These are phyloP conservation scores for Heliconius ethilla DNA, from an alignment of 2,888 invertebrate genomes.

Conservation along the genomic window DNA sequence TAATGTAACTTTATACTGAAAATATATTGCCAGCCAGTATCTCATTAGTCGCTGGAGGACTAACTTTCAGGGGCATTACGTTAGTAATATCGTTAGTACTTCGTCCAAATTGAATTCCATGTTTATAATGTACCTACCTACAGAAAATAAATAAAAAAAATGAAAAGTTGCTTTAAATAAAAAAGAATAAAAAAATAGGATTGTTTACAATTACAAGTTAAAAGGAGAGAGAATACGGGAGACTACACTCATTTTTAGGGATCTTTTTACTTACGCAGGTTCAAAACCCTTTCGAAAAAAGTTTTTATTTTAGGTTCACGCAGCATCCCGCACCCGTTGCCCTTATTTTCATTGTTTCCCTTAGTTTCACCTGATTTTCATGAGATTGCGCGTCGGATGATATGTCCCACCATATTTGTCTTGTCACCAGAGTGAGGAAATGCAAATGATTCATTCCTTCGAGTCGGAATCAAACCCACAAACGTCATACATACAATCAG, in stretches of 20 bases:
- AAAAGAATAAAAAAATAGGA: not conserved
- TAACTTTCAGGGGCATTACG: constrained; percentile 5
- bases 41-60: constrained; percentile 7
- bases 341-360: not conserved
- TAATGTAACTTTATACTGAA: not conserved
- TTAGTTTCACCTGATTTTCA: not conserved
- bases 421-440: not conserved
- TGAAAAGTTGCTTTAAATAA: too few species aligned
- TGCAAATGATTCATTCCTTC: not conserved
- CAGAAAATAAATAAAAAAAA: not conserved
- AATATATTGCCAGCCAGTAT: constrained; percentile 7
- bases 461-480: not conserved
- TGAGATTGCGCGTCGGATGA: not conserved
- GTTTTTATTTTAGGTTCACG: too few species aligned
- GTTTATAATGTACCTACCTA: not conserved
- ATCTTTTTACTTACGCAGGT: too few species aligned
- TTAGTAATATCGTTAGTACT: not conserved
- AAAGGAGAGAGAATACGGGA: too few species aligned
- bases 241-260: too few species aligned
- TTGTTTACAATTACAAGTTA: not conserved
- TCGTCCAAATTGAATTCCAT: not conserved
- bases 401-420: not conserved
- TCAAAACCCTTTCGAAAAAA: not conserved
- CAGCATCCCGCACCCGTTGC: not conserved
- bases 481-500: not conserved